Evolutionary conservation across 1,140 invertebrate species (phyloP), one percentile per base, ranked within the genome.

Genomic region (Drosophila mayri): DNA sequence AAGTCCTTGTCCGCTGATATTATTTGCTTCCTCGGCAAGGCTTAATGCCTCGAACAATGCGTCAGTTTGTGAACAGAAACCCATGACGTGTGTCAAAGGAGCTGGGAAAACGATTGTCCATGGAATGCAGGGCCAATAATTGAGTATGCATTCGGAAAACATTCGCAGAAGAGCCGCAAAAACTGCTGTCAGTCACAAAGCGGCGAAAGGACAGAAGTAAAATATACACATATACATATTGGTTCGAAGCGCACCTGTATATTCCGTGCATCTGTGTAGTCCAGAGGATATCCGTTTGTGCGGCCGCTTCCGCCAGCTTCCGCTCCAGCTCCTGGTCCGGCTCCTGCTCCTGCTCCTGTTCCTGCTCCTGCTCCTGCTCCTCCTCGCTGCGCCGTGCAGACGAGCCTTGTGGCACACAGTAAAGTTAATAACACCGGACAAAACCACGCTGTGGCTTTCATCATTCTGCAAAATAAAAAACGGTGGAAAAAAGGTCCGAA

Each of bases 371-470:
- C 66, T 30, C 22, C 77, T 38, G 25, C 63, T n/a, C 66, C 73
- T 38, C 80, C 90, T 49, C 91, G 80, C 58, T 91, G 91, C 61
- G 91, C 91, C 54, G 91, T 92, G 57, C 85, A 92, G 52, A 92
- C 91, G 55, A 92, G 73, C 65, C 85, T 76, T 22, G 87, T 90
- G 67, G 87, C 91, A 52, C 91, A 92, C 63, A 92, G 82, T 79
- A 92, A 83, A 74, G 88, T 90, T 76, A 92, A 76, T 74, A 92
- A 63, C 49, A 92, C 85, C 77, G 91, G 91, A 58, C 81, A 92
- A 81, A 92, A 88, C 85, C 91, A 91, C 81, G 87, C 80, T 81
- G 91, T 91, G 81, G 91, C 85, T 91, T 92, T 92, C 91, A 92
- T 92, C 79, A 70, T 91, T 83, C 87, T 92, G 76, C n/a, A 78